These are phyloP conservation scores for Mythimna loreyi DNA, from an alignment of 2,888 invertebrate species.

Conservation along the genomic window DNA sequence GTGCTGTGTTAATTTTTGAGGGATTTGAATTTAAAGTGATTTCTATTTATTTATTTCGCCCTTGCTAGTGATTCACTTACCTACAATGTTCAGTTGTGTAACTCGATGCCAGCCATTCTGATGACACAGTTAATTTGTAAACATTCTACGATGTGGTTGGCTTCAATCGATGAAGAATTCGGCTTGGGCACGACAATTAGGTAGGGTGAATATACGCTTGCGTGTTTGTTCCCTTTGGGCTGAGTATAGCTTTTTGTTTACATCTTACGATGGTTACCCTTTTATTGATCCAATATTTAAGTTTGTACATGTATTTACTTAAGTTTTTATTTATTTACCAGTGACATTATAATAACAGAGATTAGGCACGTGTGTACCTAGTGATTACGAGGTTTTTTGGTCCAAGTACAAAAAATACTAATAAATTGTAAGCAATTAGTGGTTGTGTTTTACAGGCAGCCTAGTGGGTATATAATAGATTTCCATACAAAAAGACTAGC, in stretches of 20 bases:
- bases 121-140: neutral
- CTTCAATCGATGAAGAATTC: slow-evolving; percentile 50
- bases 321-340: neutral
- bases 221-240: slow-evolving; percentile 26
- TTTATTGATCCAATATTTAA: slow-evolving; percentile 30
- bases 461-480: too few species aligned
- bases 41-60: neutral
- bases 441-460: neutral
- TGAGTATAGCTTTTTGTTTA: slow-evolving; percentile 5
- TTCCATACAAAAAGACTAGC: too few species aligned
- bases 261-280: slow-evolving; percentile 1
- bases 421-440: neutral
- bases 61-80: neutral
- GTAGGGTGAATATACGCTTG: slow-evolving; percentile 38
- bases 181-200: slow-evolving; percentile 26
- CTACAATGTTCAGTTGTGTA: neutral
- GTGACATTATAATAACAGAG: neutral
- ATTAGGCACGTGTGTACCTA: neutral
- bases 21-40: neutral
- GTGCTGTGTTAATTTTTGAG: neutral
- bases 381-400: neutral
- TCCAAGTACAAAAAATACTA: too few species aligned
- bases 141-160: slow-evolving; percentile 15
- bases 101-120: neutral
- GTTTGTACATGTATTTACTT: neutral